Evolutionary conservation across 1,140 invertebrate genomes (phyloP).

Genomic region (Drosophila cardini): DNA sequence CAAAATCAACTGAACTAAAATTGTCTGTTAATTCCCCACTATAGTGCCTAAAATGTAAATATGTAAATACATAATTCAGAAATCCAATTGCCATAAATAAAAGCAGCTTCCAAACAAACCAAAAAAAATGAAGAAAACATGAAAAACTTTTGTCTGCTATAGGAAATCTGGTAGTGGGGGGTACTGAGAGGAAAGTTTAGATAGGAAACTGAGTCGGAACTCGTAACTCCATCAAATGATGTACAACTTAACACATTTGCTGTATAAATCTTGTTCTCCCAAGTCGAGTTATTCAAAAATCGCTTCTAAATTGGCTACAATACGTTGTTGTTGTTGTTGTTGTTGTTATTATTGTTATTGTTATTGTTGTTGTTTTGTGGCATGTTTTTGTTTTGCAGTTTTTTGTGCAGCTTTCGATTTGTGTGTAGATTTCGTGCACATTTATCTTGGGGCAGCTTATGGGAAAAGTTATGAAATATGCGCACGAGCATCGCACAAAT

Average conservation of each 20-base stretch:
- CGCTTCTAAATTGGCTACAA: slow-evolving; percentile 81
- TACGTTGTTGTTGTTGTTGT: slow-evolving; percentile 29
- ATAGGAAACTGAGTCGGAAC: slow-evolving; percentile 39
- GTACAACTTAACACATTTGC: slow-evolving; percentile 84
- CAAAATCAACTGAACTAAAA: slow-evolving; percentile 15
- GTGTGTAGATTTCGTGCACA: slow-evolving; percentile 75
- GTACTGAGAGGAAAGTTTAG: not conserved
- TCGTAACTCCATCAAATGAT: slow-evolving; percentile 84
- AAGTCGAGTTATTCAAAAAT: slow-evolving; percentile 84
- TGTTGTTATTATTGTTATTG: slow-evolving; percentile 43
- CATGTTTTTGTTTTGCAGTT: slow-evolving; percentile 52
- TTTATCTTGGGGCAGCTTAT: slow-evolving; percentile 84
- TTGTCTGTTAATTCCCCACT: slow-evolving; percentile 5
- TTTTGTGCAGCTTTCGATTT: slow-evolving; percentile 77
- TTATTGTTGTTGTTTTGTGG: slow-evolving; percentile 29
- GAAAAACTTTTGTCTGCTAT: slow-evolving; percentile 51
- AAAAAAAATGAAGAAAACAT: slow-evolving; percentile 3
- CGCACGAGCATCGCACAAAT: slow-evolving; percentile 75
- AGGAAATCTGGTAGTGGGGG: slow-evolving; percentile 1
- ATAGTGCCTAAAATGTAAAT: slow-evolving; percentile 24
- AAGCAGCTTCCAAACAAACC: slow-evolving; percentile 22
- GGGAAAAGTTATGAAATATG: slow-evolving; percentile 84
- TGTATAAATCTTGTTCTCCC: slow-evolving; percentile 80
- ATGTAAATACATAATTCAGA: slow-evolving; percentile 69
- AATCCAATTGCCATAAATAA: slow-evolving; percentile 83